Evolutionary conservation across 2,888 invertebrate species (phyloP).

Genomic region (Zele albiditarsus): DNA sequence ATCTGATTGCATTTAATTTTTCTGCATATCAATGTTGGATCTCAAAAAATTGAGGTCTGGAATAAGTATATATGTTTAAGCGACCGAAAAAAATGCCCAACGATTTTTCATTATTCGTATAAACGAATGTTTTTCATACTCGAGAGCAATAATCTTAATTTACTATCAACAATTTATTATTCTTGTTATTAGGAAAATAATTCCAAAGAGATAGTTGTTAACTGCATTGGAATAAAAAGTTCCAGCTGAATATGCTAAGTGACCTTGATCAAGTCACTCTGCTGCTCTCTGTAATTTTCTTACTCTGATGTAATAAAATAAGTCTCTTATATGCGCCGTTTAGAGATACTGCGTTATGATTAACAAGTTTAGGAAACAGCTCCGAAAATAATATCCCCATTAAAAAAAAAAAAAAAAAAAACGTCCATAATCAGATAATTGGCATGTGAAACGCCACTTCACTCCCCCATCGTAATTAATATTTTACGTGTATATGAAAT

Average conservation of each 20-base stretch:
- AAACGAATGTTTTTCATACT: neutral
- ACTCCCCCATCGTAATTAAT: no score
- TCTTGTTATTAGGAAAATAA: neutral
- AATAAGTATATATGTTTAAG: constrained; percentile 1
- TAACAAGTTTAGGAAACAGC: neutral
- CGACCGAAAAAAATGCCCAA: constrained; percentile 38
- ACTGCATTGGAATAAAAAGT: constrained; percentile 38
- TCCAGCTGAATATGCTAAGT: constrained; percentile 54
- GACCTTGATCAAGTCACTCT: constrained; percentile 68
- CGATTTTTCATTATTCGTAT: constrained; percentile 18
- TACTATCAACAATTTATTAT: neutral
- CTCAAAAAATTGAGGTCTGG: constrained; percentile 1
- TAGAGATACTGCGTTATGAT: neutral
- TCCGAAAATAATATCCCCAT: neutral
- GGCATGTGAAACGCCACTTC: no score
- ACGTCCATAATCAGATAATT: no score
- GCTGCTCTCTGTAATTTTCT: constrained; percentile 46
- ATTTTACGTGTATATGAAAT: neutral
- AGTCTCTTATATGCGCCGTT: neutral
- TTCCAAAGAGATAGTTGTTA: neutral
- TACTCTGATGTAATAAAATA: constrained; percentile 31
- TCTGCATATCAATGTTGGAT: neutral
- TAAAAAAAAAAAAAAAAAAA: no score
- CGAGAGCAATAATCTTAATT: neutral
- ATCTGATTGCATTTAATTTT: constrained; percentile 48